Percentiles rank a stretch among this genome's conserved stretches.
phyloP scores from a whole-genome alignment of 2,797 vertebrate genomes.

The Melopsittacus undulatus region DNA sequence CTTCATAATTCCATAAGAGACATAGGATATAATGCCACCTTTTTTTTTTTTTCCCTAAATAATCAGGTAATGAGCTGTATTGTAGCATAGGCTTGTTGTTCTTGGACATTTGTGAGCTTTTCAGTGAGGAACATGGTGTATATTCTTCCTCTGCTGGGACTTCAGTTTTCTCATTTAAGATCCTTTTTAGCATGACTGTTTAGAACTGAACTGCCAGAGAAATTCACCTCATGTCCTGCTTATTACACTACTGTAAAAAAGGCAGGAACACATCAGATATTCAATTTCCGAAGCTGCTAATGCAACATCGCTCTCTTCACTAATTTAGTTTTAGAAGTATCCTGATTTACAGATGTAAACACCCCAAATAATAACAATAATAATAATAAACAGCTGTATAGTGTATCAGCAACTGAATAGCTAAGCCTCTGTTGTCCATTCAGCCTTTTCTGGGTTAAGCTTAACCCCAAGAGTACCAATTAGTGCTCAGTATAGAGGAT shows the following conservation, averaged over 20 bases:
- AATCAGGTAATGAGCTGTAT: background rate
- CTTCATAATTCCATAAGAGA: background rate
- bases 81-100: background rate
- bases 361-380: background rate
- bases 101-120: background rate
- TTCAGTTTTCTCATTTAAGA: background rate
- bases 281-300: background rate
- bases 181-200: background rate
- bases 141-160: background rate
- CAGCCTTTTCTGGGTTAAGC: background rate
- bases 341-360: background rate
- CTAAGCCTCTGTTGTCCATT: background rate
- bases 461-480: constrained; percentile 44
- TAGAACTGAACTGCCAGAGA: background rate
- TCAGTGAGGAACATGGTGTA: background rate
- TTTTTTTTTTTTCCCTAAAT: background rate
- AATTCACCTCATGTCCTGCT: background rate
- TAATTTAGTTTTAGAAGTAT: background rate
- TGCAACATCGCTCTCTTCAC: background rate
- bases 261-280: background rate
- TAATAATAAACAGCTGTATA: background rate
- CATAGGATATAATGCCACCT: background rate
- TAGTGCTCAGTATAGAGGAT: background rate
- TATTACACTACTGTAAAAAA: background rate
- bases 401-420: background rate